A percentile compares a stretch with the other conserved stretches of the same genome.
These are phyloP conservation scores for Corvus cornix DNA, from an alignment of 2,113 vertebrate genomes.

Conservation along the genomic window DNA sequence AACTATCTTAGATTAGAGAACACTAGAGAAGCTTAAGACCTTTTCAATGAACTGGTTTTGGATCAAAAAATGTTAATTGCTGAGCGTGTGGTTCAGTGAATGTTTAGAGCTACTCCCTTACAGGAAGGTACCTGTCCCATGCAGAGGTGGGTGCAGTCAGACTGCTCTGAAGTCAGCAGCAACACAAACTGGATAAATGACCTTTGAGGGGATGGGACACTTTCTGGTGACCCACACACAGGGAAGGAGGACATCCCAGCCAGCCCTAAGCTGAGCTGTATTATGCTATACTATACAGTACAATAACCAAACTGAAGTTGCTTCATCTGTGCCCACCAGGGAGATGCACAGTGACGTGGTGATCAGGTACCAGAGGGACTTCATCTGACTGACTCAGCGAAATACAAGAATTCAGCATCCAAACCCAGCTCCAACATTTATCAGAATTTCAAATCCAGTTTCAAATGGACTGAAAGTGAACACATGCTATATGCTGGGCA, in stretches of 20 bases:
- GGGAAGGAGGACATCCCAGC: background rate
- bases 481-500: fast-evolving
- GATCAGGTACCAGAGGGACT: background rate
- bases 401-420: background rate
- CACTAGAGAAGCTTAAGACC: background rate
- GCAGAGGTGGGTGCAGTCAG: background rate
- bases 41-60: background rate
- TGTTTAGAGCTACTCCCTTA: background rate
- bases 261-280: background rate
- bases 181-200: background rate
- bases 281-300: background rate
- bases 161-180: background rate
- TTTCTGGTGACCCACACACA: background rate
- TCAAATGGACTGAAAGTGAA: background rate
- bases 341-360: too few relatives aligned
- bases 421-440: background rate
- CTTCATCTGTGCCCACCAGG: background rate
- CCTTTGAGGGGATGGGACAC: background rate
- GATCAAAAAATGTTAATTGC: background rate
- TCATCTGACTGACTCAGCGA: background rate
- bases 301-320: background rate
- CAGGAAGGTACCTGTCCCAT: background rate
- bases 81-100: background rate
- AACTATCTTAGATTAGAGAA: background rate
- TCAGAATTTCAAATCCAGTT: background rate